Conservation (phyloP, 37 sponge, comb jelly and placozoan genomes). For the Aplysina aerophoba region DNA sequence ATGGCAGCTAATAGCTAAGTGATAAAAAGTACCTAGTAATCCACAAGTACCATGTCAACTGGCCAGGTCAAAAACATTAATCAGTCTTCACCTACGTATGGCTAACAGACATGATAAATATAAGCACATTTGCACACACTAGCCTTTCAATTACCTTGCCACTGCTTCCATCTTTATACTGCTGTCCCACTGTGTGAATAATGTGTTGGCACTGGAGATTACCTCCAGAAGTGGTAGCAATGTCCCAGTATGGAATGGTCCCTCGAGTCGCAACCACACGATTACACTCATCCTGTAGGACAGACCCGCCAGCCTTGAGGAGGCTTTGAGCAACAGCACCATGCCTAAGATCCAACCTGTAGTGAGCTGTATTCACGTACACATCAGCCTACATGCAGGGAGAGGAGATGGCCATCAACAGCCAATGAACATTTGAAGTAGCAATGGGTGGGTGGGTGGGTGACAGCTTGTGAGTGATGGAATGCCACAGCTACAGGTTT, state of each 20-base stretch:
- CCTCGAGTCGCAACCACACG: slow-evolving; percentile 10
- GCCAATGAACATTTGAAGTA: no score
- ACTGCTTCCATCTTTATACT: slow-evolving; percentile 33
- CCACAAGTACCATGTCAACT: no score
- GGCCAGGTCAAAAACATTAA: no score
- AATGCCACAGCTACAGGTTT: no score
- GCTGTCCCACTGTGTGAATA: slow-evolving; percentile 44
- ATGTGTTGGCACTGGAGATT: slow-evolving; percentile 45
- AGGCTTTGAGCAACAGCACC: slow-evolving; percentile 52
- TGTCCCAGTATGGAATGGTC: slow-evolving; percentile 32
- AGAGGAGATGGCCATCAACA: no score
- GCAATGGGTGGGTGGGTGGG: no score
- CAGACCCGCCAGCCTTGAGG: slow-evolving; percentile 46
- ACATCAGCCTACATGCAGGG: slow-evolving; percentile 26
- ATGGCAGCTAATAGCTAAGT: no score
- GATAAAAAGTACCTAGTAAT: no score
- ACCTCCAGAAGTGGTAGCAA: slow-evolving; percentile 56
- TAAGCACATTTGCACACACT: no score
- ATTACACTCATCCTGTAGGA: slow-evolving; percentile 58
- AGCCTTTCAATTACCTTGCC: slow-evolving; percentile 31
- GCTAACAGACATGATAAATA: no score
- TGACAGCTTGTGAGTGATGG: no score
- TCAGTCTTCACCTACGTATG: no score
- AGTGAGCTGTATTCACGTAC: not conserved
- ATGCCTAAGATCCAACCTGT: not conserved